Percentiles rank a stretch among this genome's conserved stretches.
phyloP scores from a whole-genome alignment of 2,113 vertebrate genomes.

The Zosterops lateralis region DNA sequence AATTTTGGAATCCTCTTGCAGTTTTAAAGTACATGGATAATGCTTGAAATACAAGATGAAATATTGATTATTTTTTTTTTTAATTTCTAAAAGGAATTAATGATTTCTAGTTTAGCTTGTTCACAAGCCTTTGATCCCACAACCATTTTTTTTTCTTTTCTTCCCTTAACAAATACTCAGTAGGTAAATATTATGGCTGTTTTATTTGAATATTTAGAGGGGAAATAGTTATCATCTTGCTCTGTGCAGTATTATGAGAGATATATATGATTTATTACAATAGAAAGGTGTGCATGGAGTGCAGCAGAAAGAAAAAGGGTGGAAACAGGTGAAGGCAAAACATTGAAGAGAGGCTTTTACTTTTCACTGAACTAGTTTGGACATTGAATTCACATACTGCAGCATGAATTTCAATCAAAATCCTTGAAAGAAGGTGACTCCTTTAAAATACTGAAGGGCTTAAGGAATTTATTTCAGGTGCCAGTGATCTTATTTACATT shows the following conservation, averaged over 20 bases:
- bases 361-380: not conserved
- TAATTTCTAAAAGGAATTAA: not conserved
- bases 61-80: not conserved
- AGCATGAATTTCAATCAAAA: constrained; percentile 3
- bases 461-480: constrained; percentile 7
- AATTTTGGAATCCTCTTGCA: not conserved
- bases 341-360: not conserved
- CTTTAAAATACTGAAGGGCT: not conserved
- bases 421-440: not conserved
- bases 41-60: not conserved
- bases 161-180: not conserved
- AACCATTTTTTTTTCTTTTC: too few species aligned
- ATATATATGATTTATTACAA: not conserved
- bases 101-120: not conserved
- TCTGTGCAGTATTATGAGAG: not conserved
- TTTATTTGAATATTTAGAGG: not conserved
- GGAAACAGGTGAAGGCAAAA: not conserved
- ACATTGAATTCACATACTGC: not conserved
- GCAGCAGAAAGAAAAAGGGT: not conserved
- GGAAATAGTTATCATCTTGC: not conserved
- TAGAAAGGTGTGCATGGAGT: not conserved
- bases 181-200: not conserved
- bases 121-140: not conserved
- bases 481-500: constrained; percentile 24
- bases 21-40: not conserved